Base-by-base conservation (phyloP, 2,888 invertebrate species). In the Caprella mutica region DNA sequence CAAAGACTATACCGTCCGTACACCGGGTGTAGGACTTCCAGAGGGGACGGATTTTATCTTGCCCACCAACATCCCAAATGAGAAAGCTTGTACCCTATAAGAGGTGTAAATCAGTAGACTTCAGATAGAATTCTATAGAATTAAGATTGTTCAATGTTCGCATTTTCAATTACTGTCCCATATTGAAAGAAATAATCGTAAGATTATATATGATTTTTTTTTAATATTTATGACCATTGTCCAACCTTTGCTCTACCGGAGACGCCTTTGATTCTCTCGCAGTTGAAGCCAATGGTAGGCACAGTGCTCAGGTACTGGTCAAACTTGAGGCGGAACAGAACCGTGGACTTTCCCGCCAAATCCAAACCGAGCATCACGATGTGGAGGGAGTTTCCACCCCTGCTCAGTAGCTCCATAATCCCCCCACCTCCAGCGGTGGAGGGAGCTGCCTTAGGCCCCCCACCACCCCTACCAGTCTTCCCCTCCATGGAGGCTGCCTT, bases 291-390 rank as follows among this genome's bases (percentile, higher is more conserved):
- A 69, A 96, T 92, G 33, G 94, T 94, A 52, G 94, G 93, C 69
- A 92, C 92, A 58, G 94, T 92, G 76, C 93, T 92, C 67, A 94
- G 82, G 76, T 96, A 96, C 77, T 96, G 94, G 77, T 93, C 91
- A 75, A 94, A 92, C 76, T 96, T 97, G 67, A 97, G 82, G 69
- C 94, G 81, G 76, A 96, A 96, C 54, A 97, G 81, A 58, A 93
- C 91, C 14, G 96, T 96, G 17, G 94, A 94, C 75, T 97, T 97
- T 56, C 96, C 96, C 63, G 96, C 93, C 51, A 90, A 90, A 77
- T 97, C 96, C 68, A 97, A 79, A 55, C 96, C 96, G 58, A 97
- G 81, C 93, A 97, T 94, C 63, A 93, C 94, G 68, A 96, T 85
- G 77, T 94, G 94, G 65, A 90, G 80, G 48, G 78, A 67, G 3